Conservation (phyloP, 2,888 invertebrate species). For the Melinaea menophilus region DNA sequence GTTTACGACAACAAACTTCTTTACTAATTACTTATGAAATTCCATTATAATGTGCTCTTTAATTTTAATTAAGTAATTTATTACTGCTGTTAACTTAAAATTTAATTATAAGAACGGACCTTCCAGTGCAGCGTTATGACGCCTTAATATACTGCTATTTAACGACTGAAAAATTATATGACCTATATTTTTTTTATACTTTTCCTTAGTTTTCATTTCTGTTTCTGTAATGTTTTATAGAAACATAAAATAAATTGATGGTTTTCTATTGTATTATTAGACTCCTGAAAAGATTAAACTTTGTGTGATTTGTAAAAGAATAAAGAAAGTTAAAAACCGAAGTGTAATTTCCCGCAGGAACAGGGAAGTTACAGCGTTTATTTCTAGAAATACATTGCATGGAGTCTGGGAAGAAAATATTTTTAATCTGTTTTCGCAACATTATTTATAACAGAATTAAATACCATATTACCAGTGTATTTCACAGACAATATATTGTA, state of each 20-base stretch:
- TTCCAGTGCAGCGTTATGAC: background rate
- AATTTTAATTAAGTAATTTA: background rate
- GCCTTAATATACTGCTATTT: too few relatives aligned
- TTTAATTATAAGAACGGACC: background rate
- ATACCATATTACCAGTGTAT: too few relatives aligned
- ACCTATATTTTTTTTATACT: too few relatives aligned
- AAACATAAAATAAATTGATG: conserved; percentile 38
- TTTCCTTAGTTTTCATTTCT: too few relatives aligned
- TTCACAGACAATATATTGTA: too few relatives aligned
- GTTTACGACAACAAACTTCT: background rate
- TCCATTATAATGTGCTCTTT: background rate
- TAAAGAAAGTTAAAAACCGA: conserved; percentile 10
- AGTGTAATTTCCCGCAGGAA: conserved; percentile 22
- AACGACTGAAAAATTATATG: too few relatives aligned
- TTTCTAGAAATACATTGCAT: conserved; percentile 11
- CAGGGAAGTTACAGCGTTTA: conserved; percentile 12
- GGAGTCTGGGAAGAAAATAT: conserved; percentile 5
- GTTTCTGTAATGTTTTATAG: background rate
- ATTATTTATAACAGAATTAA: too few relatives aligned
- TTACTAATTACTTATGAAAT: background rate
- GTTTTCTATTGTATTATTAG: background rate
- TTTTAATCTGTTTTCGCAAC: background rate
- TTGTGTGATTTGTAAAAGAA: conserved; percentile 7
- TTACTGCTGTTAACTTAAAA: background rate
- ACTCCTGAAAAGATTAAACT: background rate